A percentile compares a stretch with the other conserved stretches of the same genome.
Conservation (phyloP, 2,888 invertebrate genomes). For the Acleris sparsana region DNA sequence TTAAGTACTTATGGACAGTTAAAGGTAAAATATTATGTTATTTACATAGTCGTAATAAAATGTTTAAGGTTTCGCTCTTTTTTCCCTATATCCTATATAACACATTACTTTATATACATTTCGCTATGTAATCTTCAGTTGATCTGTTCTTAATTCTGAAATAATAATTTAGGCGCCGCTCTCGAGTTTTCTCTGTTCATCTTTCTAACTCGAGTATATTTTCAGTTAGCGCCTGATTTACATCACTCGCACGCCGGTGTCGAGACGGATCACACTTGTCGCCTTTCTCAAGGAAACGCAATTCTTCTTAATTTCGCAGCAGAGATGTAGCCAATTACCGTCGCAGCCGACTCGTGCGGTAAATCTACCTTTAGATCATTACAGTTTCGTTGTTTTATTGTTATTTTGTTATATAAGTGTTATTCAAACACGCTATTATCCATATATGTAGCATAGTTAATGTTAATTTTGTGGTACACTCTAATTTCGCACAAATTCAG, state of each 20-base stretch:
- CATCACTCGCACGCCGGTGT: slow-evolving; percentile 69
- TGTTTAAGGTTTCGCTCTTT: too few species aligned
- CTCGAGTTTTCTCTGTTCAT: slow-evolving; percentile 55
- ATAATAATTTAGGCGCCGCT: slow-evolving; percentile 43
- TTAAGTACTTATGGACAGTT: too few species aligned
- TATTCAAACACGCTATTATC: slow-evolving; percentile 43
- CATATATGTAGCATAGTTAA: slow-evolving; percentile 55
- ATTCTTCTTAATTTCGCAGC: slow-evolving; percentile 50
- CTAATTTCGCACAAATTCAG: slow-evolving; percentile 68
- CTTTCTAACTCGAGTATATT: slow-evolving; percentile 68
- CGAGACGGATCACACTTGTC: slow-evolving; percentile 67
- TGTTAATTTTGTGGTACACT: slow-evolving; percentile 56
- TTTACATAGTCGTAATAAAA: too few species aligned
- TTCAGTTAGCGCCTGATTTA: slow-evolving; percentile 71
- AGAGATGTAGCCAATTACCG: slow-evolving; percentile 77
- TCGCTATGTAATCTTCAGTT: too few species aligned
- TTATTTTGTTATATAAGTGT: slow-evolving; percentile 43
- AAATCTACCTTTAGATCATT: slow-evolving; percentile 45
- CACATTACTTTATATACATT: too few species aligned
- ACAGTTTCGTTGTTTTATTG: slow-evolving; percentile 43
- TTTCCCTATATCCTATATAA: too few species aligned
- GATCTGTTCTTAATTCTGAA: too few species aligned
- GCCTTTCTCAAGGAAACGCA: slow-evolving; percentile 56
- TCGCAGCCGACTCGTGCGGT: slow-evolving; percentile 76
- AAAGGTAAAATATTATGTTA: too few species aligned